Evolutionary conservation across 2,888 invertebrate species (phyloP).

Genomic region (Diachrysia chrysitis): DNA sequence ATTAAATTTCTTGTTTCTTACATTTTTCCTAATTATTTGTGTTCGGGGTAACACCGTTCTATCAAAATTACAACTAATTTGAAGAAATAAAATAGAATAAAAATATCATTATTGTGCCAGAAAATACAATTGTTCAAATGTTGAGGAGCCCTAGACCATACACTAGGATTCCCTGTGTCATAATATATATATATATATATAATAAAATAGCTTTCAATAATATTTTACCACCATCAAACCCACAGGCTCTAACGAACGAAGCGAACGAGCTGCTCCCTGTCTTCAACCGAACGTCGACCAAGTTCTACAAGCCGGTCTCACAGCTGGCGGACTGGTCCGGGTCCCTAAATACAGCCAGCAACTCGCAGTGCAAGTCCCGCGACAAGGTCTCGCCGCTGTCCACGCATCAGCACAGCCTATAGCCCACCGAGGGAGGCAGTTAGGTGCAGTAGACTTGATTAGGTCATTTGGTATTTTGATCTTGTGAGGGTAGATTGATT

Average conservation of each 20-base stretch:
- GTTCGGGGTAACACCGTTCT: too few relatives aligned
- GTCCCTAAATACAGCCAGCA: conserved; percentile 72
- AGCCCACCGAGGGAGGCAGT: conserved; percentile 64
- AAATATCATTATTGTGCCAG: too few relatives aligned
- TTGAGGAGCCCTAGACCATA: too few relatives aligned
- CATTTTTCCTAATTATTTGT: too few relatives aligned
- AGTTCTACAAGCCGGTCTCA: conserved; percentile 95
- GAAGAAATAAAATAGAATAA: too few relatives aligned
- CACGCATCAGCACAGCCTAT: conserved; percentile 69
- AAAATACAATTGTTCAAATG: too few relatives aligned
- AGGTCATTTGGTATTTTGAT: background rate
- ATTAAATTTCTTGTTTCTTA: too few relatives aligned
- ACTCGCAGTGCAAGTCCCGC: conserved; percentile 65
- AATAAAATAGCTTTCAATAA: too few relatives aligned
- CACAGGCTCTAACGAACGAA: conserved; percentile 97
- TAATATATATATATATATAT: too few relatives aligned
- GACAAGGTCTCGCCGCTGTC: conserved; percentile 75
- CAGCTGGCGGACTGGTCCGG: conserved; percentile 97
- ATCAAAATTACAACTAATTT: too few relatives aligned
- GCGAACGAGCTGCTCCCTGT: conserved; percentile 99
- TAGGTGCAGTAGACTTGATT: conserved; percentile 34
- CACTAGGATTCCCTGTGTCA: too few relatives aligned
- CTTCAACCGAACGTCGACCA: conserved; percentile 98
- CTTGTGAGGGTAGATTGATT: background rate
- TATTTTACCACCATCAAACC: background rate